Conservation (phyloP, 2,888 invertebrate species). For the Incurvaria masculella region DNA sequence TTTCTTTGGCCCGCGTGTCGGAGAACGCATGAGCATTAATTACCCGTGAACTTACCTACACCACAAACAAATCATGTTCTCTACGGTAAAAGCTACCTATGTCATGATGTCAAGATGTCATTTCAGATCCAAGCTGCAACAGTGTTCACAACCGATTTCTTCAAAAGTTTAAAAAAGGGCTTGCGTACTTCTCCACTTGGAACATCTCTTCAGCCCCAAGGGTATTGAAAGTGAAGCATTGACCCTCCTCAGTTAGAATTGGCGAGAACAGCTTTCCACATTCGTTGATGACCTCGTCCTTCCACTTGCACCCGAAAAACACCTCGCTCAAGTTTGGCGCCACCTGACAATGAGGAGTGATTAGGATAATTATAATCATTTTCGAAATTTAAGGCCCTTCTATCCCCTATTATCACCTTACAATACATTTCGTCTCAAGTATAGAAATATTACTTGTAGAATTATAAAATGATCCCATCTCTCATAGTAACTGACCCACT, state of each 20-base stretch:
- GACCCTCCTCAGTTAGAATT: constrained; percentile 60
- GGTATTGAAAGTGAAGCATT: constrained; percentile 62
- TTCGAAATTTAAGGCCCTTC: background rate
- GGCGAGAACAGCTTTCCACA: constrained; percentile 55
- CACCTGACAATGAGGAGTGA: constrained; percentile 26
- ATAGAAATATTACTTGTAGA: background rate
- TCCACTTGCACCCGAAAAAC: constrained; percentile 45
- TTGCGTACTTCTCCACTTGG: constrained; percentile 44
- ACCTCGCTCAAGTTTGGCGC: constrained; percentile 46
- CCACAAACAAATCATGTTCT: no score
- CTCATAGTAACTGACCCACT: no score
- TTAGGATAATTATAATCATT: no score
- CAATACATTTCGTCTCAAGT: background rate
- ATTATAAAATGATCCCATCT: background rate
- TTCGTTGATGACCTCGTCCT: constrained; percentile 27
- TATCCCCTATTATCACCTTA: background rate
- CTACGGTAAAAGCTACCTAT: no score
- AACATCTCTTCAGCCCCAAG: constrained; percentile 52
- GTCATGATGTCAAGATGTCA: no score
- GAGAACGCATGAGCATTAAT: no score
- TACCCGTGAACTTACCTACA: no score
- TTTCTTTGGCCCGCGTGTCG: no score
- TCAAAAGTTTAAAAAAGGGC: background rate
- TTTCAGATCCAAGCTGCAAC: no score
- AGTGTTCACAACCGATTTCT: no score